Evolutionary conservation across 2,888 invertebrate species (phyloP).

Genomic region (Formica aserva): DNA sequence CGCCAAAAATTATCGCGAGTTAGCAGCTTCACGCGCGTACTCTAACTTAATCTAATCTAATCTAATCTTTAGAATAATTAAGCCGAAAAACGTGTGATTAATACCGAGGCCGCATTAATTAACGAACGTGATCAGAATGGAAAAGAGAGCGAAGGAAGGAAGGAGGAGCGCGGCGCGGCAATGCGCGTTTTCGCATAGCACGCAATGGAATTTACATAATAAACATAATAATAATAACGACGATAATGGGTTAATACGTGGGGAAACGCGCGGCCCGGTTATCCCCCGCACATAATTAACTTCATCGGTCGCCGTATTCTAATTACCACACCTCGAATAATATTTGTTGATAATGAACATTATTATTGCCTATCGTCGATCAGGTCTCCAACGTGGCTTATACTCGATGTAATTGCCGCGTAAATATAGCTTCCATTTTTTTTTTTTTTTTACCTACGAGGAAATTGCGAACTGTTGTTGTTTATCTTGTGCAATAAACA

Average conservation of each 20-base stretch:
- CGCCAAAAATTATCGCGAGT: neutral
- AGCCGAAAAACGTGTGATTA: constrained; percentile 40
- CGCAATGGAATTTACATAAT: constrained; percentile 56
- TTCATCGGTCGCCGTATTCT: constrained; percentile 50
- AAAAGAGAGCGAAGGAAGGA: constrained; percentile 38
- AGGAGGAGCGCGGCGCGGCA: constrained; percentile 1
- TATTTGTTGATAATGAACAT: constrained; percentile 57
- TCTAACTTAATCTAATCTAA: neutral
- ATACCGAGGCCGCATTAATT: constrained; percentile 43
- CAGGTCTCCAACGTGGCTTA: constrained; percentile 24
- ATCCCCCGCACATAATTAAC: constrained; percentile 54
- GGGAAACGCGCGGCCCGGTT: constrained; percentile 42
- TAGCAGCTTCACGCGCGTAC: neutral
- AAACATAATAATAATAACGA: constrained; percentile 56
- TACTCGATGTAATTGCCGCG: constrained; percentile 16
- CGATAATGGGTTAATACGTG: constrained; percentile 53
- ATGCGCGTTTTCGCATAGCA: constrained; percentile 42
- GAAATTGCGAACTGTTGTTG: neutral
- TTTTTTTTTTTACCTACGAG: neutral
- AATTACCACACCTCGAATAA: constrained; percentile 55
- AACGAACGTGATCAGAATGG: constrained; percentile 47
- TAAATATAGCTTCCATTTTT: constrained; percentile 18
- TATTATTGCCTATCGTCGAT: constrained; percentile 60
- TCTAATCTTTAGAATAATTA: constrained; percentile 18
- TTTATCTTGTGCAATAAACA: constrained; percentile 1